phyloP scores from a whole-genome alignment of 2,113 vertebrate species.

The Chaetorhynchus papuensis region DNA sequence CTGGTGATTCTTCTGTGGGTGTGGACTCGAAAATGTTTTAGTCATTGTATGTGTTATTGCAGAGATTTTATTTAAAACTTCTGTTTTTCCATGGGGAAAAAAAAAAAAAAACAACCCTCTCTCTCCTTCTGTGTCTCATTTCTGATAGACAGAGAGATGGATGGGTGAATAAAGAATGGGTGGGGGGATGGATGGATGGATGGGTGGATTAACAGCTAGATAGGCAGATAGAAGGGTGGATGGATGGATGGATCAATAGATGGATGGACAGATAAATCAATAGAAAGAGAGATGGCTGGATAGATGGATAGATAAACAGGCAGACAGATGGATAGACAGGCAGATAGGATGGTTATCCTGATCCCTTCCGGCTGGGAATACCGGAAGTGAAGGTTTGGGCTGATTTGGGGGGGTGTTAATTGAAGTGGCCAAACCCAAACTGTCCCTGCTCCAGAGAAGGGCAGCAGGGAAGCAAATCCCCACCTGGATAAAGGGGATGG shows the following conservation, averaged over 20 bases:
- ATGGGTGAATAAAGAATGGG: not conserved
- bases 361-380: not conserved
- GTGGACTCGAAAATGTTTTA: constrained; percentile 16
- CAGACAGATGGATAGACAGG: not conserved
- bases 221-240: not conserved
- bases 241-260: rapidly evolving
- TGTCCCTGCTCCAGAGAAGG: rapidly evolving
- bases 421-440: not conserved
- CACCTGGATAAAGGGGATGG: not conserved
- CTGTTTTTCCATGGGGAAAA: not conserved
- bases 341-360: not conserved
- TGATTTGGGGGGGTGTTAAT: not conserved
- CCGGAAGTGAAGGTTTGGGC: not conserved
- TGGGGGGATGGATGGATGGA: too few species aligned
- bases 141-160: not conserved
- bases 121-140: not conserved
- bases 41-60: constrained; percentile 46
- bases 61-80: constrained; percentile 38
- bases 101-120: not conserved
- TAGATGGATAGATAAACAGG: too few species aligned
- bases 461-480: not conserved
- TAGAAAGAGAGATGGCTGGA: not conserved
- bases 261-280: rapidly evolving
- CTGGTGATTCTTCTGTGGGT: constrained; percentile 30
- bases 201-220: not conserved